Base-by-base conservation (phyloP, 2,113 vertebrate genomes). In the Leptodactylus fuscus region DNA sequence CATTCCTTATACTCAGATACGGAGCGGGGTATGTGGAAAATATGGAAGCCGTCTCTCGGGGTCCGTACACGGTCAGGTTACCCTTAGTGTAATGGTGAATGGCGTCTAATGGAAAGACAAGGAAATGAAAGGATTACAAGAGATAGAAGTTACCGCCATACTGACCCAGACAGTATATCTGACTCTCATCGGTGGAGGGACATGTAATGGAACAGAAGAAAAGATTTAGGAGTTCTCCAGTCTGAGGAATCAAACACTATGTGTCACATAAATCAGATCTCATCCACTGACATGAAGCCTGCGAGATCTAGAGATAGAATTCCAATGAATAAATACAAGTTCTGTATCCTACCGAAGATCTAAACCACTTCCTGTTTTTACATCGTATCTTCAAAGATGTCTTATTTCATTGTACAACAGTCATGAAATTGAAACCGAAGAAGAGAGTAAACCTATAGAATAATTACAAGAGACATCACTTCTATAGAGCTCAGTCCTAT, bases 11-110 rank as follows among this genome's bases (percentile, higher is more conserved):
- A n/a, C 94, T 95, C 20, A 96, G 90, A 6, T 94, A 91, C 38
- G 92, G 91, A 0, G 93, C 90, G 0, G 96, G 95, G 81, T 95
- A 96, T 16, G 95, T 95, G 87, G 91, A 89, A 0, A 97, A 97
- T 76, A 96, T 95, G 2, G 94, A 94, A 0, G 94, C 95, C 0
- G 95, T 96, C 83, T 93, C 95, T 0, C 29, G 88, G 22, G 93
- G 91, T 0, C 96, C 95, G 0, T 81, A 90, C 60, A 92, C 90
- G 0, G 90, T 83, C 2, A 96, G 93, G 20, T 90, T 85, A 15
- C 94, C 94, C 0, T 92, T 92, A 32, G 91, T 70, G 86, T 91
- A 95, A 16, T 69, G 4, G n/a, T 38, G 67, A 88, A 96, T 95
- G 88, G 87, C 51, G 38, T 73, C 77, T 60, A 36, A 29, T 4